These are phyloP conservation scores for Engystomops pustulosus DNA, from an alignment of 2,113 vertebrate species.

Conservation along the genomic window DNA sequence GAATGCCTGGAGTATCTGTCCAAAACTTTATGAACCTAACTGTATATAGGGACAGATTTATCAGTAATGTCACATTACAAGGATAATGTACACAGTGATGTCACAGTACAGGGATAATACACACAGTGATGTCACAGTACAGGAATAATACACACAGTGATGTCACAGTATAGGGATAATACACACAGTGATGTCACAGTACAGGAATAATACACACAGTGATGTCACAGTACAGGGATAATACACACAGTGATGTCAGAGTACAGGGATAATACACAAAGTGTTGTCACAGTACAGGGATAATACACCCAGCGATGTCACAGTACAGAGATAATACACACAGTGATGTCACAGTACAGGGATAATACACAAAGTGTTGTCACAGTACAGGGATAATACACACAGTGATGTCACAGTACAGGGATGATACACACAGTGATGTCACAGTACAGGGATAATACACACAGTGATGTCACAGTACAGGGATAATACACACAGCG, in stretches of 20 bases:
- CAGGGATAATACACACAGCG: background rate
- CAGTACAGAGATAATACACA: background rate
- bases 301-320: background rate
- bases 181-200: background rate
- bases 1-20: too few species aligned
- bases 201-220: background rate
- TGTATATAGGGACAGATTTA: too few species aligned
- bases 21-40: too few species aligned
- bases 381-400: background rate
- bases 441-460: constrained; percentile 1
- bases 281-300: background rate
- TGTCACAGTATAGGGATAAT: too few species aligned
- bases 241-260: background rate
- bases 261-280: background rate
- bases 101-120: background rate
- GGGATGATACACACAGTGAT: background rate
- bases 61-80: constrained; percentile 5
- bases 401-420: too few species aligned
- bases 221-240: constrained; percentile 7
- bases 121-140: background rate
- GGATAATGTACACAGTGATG: background rate
- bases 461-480: background rate
- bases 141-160: too few species aligned
- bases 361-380: background rate
- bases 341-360: background rate